phyloP scores from a whole-genome alignment of 2,797 vertebrate genomes.

The Dendrocincla tyrannina region DNA sequence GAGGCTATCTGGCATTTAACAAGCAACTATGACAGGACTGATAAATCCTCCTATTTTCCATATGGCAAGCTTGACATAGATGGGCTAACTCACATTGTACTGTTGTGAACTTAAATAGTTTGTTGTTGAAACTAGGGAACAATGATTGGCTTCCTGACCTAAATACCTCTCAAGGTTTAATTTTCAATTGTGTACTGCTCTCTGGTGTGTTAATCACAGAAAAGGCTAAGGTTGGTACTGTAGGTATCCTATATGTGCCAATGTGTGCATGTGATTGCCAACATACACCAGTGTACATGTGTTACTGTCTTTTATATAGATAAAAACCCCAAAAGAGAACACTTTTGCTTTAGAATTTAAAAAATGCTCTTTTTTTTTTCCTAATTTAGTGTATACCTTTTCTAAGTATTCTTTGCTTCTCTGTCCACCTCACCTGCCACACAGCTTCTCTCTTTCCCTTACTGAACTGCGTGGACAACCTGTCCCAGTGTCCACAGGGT shows the following conservation, averaged over 20 bases:
- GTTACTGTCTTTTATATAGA: neutral
- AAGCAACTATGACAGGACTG: neutral
- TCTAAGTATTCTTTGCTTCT: slow-evolving; percentile 69
- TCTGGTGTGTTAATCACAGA: neutral
- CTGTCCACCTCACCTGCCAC: slow-evolving; percentile 59
- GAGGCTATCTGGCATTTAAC: neutral
- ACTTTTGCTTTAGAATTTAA: neutral
- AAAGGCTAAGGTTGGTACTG: neutral
- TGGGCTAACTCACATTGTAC: neutral
- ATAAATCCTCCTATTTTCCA: neutral
- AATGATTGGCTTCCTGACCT: neutral
- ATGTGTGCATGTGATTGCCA: neutral
- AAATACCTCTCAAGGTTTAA: neutral
- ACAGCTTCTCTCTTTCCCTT: slow-evolving; percentile 61
- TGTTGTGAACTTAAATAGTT: neutral
- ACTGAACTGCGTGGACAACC: slow-evolving; percentile 65
- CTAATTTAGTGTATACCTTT: slow-evolving; percentile 37
- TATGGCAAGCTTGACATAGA: neutral
- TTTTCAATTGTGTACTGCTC: neutral
- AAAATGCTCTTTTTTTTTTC: neutral
- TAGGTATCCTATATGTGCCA: neutral
- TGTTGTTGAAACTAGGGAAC: neutral
- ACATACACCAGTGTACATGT: neutral
- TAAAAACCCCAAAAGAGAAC: neutral
- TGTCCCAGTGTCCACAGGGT: slow-evolving; percentile 68